Evolutionary conservation across 1,140 invertebrate genomes (phyloP), one percentile per base, ranked within the genome.

Genomic region (Caligus rogercresseyi): DNA sequence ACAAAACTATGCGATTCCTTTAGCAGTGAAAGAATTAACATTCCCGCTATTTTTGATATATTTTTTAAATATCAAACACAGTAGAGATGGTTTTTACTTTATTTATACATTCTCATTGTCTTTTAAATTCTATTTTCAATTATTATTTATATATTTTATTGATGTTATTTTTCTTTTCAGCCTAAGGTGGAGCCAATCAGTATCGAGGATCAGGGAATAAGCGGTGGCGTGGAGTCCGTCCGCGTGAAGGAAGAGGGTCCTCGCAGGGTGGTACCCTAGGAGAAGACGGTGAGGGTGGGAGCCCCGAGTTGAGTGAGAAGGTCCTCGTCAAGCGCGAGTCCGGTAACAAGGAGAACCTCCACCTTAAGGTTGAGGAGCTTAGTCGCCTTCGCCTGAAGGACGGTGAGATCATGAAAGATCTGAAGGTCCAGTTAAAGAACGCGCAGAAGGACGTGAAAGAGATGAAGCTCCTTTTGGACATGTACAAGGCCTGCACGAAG

Each of bases 401-500:
- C 65, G 58, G 53, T 65, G 67, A 68, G 73, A 65, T 25, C 25
- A 25, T 60, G 23, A 60, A 66, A 43, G 65, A 67, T 52, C 54
- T 67, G 23, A 65, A 65, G 21, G 54, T 64, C 11, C 66, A 67
- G 24, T 55, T 67, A 14, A 67, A 67, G 72, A 94, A 94, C 79
- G 85, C 89, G 54, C 80, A 87, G 25, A 89, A 88, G 71, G 87
- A 91, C 71, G 86, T 87, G 72, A 89, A 89, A 71, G 87, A 90
- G 74, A 81, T 96, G 81, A 96, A 96, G 72, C 74, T 97, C 3
- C 72, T 96, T 3, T 75, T 96, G 65, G 92, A 97, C 70, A 95
- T 95, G 89, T 94, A 96, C 74, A 96, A 96, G 78, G 86, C 88
- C 51, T 87, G 90, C 18, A 87, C 89, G 52, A 96, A 96, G 75